Conservation (phyloP, 2,797 vertebrate species). For the Rhabdophis nuchalis region DNA sequence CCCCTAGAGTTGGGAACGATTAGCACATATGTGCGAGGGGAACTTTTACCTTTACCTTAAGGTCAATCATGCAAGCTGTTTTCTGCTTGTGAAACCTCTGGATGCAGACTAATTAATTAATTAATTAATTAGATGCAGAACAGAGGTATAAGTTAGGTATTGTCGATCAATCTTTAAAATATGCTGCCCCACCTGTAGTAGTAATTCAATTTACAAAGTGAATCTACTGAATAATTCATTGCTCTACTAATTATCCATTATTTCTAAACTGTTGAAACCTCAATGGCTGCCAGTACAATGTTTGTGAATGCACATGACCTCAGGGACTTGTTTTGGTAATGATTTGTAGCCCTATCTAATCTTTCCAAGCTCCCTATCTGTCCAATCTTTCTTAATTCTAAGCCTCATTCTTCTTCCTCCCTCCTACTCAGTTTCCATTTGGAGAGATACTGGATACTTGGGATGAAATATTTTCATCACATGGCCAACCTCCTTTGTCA, state of each 20-base stretch:
- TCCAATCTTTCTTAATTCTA: constrained; percentile 73
- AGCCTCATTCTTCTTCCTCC: constrained; percentile 71
- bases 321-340: constrained; percentile 60
- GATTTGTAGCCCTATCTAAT: constrained; percentile 66
- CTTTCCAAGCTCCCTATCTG: constrained; percentile 65
- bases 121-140: background rate
- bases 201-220: background rate
- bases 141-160: background rate
- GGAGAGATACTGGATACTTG: constrained; percentile 73
- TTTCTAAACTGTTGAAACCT: constrained; percentile 55
- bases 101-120: background rate
- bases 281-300: constrained; percentile 55
- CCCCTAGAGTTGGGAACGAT: no score
- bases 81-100: background rate
- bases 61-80: background rate
- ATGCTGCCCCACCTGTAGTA: constrained; percentile 1
- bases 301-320: constrained; percentile 56
- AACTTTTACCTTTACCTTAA: no score
- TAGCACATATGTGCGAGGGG: no score
- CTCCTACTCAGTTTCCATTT: constrained; percentile 68
- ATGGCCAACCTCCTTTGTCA: constrained; percentile 58
- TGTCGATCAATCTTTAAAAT: constrained; percentile 16
- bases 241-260: constrained; percentile 36
- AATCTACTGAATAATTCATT: constrained; percentile 22
- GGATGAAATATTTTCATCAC: constrained; percentile 70